Conservation (phyloP, 2,888 invertebrate species). For the Sympetrum striolatum region DNA sequence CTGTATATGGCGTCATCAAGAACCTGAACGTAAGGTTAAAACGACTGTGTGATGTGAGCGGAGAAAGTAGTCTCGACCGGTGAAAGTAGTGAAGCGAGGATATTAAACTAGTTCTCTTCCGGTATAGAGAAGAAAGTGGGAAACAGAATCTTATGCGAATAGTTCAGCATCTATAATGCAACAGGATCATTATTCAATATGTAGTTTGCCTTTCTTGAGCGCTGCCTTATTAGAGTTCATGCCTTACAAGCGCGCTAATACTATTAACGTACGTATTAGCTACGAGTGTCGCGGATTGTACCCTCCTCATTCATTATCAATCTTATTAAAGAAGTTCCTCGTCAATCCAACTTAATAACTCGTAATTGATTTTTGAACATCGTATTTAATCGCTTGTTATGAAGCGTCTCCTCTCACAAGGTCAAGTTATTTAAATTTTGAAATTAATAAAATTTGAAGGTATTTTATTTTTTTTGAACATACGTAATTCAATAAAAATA, state of each 20-base stretch:
- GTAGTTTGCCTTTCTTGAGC: neutral
- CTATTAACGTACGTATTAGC: no score
- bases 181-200: conserved; percentile 16
- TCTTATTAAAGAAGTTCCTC: no score
- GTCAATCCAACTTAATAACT: no score
- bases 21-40: neutral
- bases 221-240: neutral
- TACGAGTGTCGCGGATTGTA: no score
- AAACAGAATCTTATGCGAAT: conserved; percentile 8
- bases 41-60: neutral
- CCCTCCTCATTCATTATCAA: no score
- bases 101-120: conserved; percentile 35
- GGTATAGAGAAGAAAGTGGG: conserved; percentile 37
- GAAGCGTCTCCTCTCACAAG: no score
- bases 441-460: no score
- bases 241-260: neutral
- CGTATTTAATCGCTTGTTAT: no score
- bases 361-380: no score
- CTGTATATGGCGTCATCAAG: neutral
- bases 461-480: no score
- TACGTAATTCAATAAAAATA: no score
- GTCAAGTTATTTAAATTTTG: no score
- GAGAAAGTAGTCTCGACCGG: conserved; percentile 14
- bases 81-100: neutral
- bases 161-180: conserved; percentile 22